Conservation (phyloP, 1,140 invertebrate genomes). For the Akabosia matsudoensis region DNA sequence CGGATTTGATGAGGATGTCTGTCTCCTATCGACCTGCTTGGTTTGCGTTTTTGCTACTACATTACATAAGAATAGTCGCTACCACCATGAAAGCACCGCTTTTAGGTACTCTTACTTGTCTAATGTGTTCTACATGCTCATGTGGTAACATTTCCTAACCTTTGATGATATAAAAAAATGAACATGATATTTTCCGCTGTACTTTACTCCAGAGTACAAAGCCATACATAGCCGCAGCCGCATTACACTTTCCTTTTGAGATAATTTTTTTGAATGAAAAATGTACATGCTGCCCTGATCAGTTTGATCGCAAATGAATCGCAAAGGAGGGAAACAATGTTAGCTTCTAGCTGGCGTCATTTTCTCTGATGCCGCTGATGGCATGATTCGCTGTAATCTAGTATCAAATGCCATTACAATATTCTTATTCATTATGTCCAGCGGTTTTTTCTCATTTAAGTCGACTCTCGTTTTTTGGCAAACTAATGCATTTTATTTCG, state of each 20-base stretch:
- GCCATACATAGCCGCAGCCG: too few species aligned
- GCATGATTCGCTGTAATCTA: too few species aligned
- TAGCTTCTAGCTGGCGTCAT: too few species aligned
- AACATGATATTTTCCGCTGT: too few species aligned
- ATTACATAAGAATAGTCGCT: not conserved
- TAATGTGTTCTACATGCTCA: not conserved
- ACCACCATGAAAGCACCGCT: not conserved
- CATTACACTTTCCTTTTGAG: too few species aligned
- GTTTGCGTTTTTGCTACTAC: not conserved
- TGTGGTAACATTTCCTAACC: not conserved
- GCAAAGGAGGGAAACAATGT: not conserved
- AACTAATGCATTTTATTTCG: too few species aligned
- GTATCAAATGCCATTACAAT: not conserved
- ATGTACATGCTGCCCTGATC: too few species aligned
- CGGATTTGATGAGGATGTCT: slow-evolving; percentile 24
- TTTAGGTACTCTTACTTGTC: not conserved
- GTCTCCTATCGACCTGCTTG: slow-evolving; percentile 20
- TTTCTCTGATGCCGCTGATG: not conserved
- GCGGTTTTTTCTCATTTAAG: not conserved
- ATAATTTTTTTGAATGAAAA: too few species aligned
- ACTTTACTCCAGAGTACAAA: too few species aligned
- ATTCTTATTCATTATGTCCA: not conserved
- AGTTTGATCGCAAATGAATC: not conserved
- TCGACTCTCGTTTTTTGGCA: too few species aligned
- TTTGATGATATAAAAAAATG: not conserved